Conservation (phyloP, 2,113 vertebrate genomes). For the Serinus canaria region DNA sequence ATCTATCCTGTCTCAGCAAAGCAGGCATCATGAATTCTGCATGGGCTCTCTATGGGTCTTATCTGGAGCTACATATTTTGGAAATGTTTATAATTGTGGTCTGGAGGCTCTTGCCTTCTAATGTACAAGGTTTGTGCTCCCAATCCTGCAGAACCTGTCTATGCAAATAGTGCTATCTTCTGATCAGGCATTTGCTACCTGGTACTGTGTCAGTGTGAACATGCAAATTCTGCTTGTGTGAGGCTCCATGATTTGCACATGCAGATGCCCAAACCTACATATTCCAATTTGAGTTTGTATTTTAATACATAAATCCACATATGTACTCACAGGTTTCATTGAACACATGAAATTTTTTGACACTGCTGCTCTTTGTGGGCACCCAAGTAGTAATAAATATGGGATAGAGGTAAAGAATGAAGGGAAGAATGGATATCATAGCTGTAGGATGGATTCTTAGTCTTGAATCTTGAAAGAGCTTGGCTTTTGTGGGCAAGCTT, state of each 20-base stretch:
- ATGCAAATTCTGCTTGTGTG: not conserved
- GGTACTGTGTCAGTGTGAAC: not conserved
- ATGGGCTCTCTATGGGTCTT: not conserved
- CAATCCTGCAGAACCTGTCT: not conserved
- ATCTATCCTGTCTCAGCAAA: not conserved
- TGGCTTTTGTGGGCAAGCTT: not conserved
- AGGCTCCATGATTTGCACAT: not conserved
- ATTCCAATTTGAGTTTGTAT: not conserved
- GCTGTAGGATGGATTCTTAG: not conserved
- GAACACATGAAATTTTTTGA: accelerated
- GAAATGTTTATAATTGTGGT: not conserved
- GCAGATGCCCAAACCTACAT: not conserved
- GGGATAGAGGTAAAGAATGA: not conserved
- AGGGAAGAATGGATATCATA: not conserved
- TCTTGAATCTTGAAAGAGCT: not conserved
- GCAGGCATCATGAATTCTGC: not conserved
- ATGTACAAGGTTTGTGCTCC: not conserved
- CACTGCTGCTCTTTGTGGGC: not conserved
- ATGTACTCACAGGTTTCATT: not conserved
- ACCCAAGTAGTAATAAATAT: not conserved
- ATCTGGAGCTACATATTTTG: not conserved
- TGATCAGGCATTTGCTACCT: not conserved
- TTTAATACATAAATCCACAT: not conserved
- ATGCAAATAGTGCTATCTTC: not conserved
- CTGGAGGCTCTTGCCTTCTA: not conserved